Base-by-base conservation (phyloP, 2,888 invertebrate species). In the Zaprionus obscuricornis region DNA sequence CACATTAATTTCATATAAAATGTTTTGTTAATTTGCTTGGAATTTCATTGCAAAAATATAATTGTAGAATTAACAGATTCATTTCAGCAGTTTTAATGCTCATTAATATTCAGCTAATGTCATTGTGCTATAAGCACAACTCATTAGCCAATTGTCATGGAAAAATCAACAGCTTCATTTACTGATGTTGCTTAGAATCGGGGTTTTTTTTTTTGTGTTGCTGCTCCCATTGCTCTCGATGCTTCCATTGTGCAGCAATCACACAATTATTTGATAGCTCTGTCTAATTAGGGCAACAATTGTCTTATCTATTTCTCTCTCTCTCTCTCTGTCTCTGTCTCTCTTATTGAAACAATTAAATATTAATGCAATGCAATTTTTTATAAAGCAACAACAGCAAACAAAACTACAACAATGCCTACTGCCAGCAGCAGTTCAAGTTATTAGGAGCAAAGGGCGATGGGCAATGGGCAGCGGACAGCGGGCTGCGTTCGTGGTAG, bases 311-410 rank as follows among this genome's bases (percentile, higher is more conserved):
- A 58, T 42, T 52, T 20, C 31, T 10, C 17, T 14, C 18, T 20
- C 59, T 20, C 31, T 10, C 17, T 14, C 18, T 20, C 59, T n/a
- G n/a, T n/a, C n/a, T n/a, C n/a, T n/a, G n/a, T n/a, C n/a, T n/a
- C n/a, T n/a, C n/a, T 64, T 65, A 70, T 59, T 64, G 62, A 58
- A 57, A 54, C 67, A 67, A 81, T 84, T 76, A 70, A 77, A 67
- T 70, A 81, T 81, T 64, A 74, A 84, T 79, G 67, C 58, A 64
- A 46, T 67, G 73, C 60, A 74, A 45, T 62, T 66, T 60, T 56
- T 49, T 7, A 33, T 34, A 3, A 13, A 39, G 49, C 34, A 43
- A 31, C 54, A 50, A 20, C 22, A 34, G 54, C 3, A 42, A 46
- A 29, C 36, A 22, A 36, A 45, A 37, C 26, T 10, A 14, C 22